A percentile compares a stretch with the other conserved stretches of the same genome.
Evolutionary conservation across 2,797 vertebrate genomes (phyloP).

Genomic region (Poeciliopsis gracilis): DNA sequence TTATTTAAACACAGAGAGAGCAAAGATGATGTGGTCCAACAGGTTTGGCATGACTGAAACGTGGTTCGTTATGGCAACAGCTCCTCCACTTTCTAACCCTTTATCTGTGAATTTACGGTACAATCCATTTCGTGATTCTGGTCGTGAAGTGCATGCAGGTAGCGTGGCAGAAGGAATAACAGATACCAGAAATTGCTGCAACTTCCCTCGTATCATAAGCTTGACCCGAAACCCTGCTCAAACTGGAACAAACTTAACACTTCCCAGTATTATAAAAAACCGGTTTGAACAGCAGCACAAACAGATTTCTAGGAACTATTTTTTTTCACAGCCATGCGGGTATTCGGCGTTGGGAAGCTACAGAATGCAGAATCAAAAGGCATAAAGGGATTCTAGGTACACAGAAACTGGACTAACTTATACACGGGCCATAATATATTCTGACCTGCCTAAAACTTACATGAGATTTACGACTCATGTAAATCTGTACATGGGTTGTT

Average conservation of each 20-base stretch:
- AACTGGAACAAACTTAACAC: slow-evolving; percentile 14
- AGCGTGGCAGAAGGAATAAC: background rate
- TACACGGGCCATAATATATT: background rate
- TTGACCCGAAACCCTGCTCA: slow-evolving; percentile 17
- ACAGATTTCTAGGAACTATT: slow-evolving; percentile 32
- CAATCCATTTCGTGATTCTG: background rate
- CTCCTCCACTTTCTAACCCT: background rate
- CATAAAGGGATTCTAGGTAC: background rate
- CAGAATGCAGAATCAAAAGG: background rate
- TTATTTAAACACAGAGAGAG: background rate
- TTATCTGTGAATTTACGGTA: background rate
- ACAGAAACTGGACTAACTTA: background rate
- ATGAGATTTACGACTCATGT: too few relatives aligned
- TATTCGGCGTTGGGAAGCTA: slow-evolving; percentile 1
- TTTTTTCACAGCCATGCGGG: background rate
- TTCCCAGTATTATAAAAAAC: slow-evolving; percentile 43
- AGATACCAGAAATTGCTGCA: slow-evolving; percentile 11
- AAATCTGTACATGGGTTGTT: background rate
- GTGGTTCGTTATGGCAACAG: background rate
- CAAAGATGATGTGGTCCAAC: background rate
- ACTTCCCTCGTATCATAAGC: slow-evolving; percentile 9
- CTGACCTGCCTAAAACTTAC: background rate
- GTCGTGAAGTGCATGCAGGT: background rate
- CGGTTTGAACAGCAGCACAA: slow-evolving; percentile 28
- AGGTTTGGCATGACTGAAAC: slow-evolving; percentile 8